Evolutionary conservation across 2,888 invertebrate genomes (phyloP).

Genomic region (Eumerus sabulonum): DNA sequence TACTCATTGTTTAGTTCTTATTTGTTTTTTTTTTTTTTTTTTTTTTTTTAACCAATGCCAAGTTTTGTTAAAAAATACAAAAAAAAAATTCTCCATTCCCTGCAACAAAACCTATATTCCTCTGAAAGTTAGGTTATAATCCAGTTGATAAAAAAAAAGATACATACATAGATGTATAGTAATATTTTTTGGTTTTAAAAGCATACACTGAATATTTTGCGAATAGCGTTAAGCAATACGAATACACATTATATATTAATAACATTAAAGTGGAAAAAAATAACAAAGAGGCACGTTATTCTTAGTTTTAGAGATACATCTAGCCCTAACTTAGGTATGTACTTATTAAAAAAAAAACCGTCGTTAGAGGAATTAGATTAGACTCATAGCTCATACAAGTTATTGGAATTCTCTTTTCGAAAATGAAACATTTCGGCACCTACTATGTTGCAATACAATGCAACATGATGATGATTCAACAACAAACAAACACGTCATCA

Average conservation of each 20-base stretch:
- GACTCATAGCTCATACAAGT: slow-evolving; percentile 33
- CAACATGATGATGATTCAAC: slow-evolving; percentile 58
- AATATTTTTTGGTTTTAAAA: slow-evolving; percentile 38
- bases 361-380: slow-evolving; percentile 6
- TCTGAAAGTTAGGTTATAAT: slow-evolving; percentile 22
- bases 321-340: slow-evolving; percentile 24
- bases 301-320: slow-evolving; percentile 14
- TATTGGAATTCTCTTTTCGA: slow-evolving; percentile 11
- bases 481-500: slow-evolving; percentile 57
- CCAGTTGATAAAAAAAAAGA: slow-evolving; percentile 33
- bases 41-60: slow-evolving; percentile 61
- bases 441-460: slow-evolving; percentile 21
- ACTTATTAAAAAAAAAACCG: too few species aligned
- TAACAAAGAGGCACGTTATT: slow-evolving; percentile 48
- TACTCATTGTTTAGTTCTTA: slow-evolving; percentile 6
- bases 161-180: slow-evolving; percentile 20
- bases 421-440: neutral
- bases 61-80: slow-evolving; percentile 15
- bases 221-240: slow-evolving; percentile 65
- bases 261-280: slow-evolving; percentile 38
- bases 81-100: slow-evolving; percentile 22
- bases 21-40: slow-evolving; percentile 13
- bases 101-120: slow-evolving; percentile 31
- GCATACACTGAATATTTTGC: slow-evolving; percentile 63
- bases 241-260: slow-evolving; percentile 53